These are phyloP conservation scores for Porites lutea DNA, from an alignment of 64 coral and sea anemone species.

Conservation along the genomic window DNA sequence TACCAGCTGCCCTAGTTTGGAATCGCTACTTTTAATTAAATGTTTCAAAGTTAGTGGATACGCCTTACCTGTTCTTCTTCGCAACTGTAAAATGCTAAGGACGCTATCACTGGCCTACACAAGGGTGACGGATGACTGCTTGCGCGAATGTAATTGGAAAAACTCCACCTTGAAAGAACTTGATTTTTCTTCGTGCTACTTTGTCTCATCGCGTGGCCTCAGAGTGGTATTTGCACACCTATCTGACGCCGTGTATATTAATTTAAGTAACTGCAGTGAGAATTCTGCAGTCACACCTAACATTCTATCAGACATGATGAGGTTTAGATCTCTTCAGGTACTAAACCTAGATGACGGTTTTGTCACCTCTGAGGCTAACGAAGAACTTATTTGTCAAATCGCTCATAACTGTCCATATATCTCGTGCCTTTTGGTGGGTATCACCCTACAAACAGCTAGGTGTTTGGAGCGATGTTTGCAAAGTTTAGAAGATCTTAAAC, in stretches of 20 bases:
- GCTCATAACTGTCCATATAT: conserved; percentile 22
- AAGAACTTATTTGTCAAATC: conserved; percentile 32
- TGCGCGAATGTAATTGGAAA: conserved; percentile 14
- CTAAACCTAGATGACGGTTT: conserved; percentile 47
- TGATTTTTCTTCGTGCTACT: conserved; percentile 58
- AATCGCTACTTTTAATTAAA: conserved; percentile 51
- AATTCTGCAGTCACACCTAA: neutral
- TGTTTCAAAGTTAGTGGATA: conserved; percentile 51
- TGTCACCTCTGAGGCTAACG: neutral
- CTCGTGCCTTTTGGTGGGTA: conserved; percentile 29
- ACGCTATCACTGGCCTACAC: conserved; percentile 61
- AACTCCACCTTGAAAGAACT: conserved; percentile 38
- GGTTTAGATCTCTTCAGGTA: conserved; percentile 47
- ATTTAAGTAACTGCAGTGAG: conserved; percentile 62
- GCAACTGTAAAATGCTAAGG: conserved; percentile 25
- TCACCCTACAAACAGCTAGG: conserved; percentile 20
- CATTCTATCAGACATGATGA: conserved; percentile 19
- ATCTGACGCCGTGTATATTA: conserved; percentile 28
- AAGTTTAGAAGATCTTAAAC: conserved; percentile 10
- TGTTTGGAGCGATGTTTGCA: conserved; percentile 38
- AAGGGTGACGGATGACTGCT: conserved; percentile 21
- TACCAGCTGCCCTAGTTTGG: conserved; percentile 25
- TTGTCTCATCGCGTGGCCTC: neutral
- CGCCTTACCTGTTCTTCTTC: conserved; percentile 36
- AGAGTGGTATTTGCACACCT: conserved; percentile 1